These are phyloP conservation scores for Azorinus chamasolen DNA, from an alignment of 2,888 invertebrate species.

Conservation along the genomic window DNA sequence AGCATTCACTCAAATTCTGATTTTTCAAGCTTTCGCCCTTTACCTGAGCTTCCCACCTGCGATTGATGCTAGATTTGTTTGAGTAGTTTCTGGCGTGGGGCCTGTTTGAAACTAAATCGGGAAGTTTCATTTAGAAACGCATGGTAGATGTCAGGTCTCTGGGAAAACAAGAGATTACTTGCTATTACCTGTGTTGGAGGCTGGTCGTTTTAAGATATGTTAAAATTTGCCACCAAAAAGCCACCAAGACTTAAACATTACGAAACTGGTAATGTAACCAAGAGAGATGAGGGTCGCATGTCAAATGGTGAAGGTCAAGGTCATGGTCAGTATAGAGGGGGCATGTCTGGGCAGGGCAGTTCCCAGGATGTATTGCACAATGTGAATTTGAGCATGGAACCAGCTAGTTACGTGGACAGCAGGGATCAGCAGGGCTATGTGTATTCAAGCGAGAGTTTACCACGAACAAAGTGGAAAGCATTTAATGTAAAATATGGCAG, in stretches of 20 bases:
- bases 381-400: too few species aligned
- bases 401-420: too few species aligned
- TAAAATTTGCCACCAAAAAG: conserved; percentile 79
- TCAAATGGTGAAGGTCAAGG: conserved; percentile 17
- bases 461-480: conserved; percentile 38
- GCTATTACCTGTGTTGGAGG: too few species aligned
- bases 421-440: too few species aligned
- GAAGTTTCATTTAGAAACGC: conserved; percentile 41
- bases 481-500: conserved; percentile 61
- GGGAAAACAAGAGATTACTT: too few species aligned
- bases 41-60: conserved; percentile 28
- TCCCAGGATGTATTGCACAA: too few species aligned
- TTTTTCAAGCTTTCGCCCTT: conserved; percentile 7
- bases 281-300: conserved; percentile 19
- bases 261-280: conserved; percentile 32
- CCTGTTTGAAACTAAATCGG: conserved; percentile 49
- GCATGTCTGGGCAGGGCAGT: too few species aligned
- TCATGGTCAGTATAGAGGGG: conserved; percentile 6
- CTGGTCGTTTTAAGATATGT: conserved; percentile 55
- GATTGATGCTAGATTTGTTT: conserved; percentile 9
- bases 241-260: conserved; percentile 69
- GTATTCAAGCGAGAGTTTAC: too few species aligned
- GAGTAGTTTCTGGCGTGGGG: conserved; percentile 35
- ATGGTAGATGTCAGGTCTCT: too few species aligned
- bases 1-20: neutral